Percentiles rank a stretch among this genome's conserved stretches.
phyloP scores from a whole-genome alignment of 2,888 invertebrate species.

The Hirtodrosophila duncani region DNA sequence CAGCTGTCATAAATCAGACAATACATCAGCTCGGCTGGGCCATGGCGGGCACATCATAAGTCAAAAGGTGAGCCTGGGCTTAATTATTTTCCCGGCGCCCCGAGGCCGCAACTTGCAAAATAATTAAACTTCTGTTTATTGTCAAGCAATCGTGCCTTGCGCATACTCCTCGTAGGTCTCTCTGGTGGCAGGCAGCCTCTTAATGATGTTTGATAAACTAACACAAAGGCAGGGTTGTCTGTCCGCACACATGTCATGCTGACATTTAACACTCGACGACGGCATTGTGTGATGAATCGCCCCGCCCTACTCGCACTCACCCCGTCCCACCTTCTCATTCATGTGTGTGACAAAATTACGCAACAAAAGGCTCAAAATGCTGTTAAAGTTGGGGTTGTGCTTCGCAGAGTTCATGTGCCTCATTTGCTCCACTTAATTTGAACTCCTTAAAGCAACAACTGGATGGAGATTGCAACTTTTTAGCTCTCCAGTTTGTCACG shows the following conservation, averaged over 20 bases:
- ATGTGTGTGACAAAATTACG: slow-evolving; percentile 54
- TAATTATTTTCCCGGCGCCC: slow-evolving; percentile 44
- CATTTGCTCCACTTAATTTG: slow-evolving; percentile 40
- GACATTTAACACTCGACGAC: slow-evolving; percentile 48
- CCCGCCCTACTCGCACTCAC: slow-evolving; percentile 7
- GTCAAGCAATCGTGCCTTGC: slow-evolving; percentile 41
- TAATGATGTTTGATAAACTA: slow-evolving; percentile 68
- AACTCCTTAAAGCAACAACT: background rate
- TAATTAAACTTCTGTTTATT: slow-evolving; percentile 73
- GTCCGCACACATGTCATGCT: slow-evolving; percentile 43
- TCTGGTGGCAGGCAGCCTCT: slow-evolving; percentile 39
- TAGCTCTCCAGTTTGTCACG: slow-evolving; percentile 46
- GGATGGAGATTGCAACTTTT: slow-evolving; percentile 19
- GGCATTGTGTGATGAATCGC: slow-evolving; percentile 35
- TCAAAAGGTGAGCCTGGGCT: slow-evolving; percentile 68
- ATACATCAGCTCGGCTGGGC: slow-evolving; percentile 51
- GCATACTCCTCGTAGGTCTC: too few relatives aligned
- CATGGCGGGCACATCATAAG: slow-evolving; percentile 53
- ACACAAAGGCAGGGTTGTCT: too few relatives aligned
- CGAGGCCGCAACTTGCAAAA: slow-evolving; percentile 37
- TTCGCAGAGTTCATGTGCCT: slow-evolving; percentile 33
- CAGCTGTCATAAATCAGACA: slow-evolving; percentile 62
- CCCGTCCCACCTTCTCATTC: slow-evolving; percentile 5
- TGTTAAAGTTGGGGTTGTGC: background rate
- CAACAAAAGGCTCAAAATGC: slow-evolving; percentile 40